phyloP scores from a whole-genome alignment of 1,140 invertebrate species.

The Drosophila nigrodunni region DNA sequence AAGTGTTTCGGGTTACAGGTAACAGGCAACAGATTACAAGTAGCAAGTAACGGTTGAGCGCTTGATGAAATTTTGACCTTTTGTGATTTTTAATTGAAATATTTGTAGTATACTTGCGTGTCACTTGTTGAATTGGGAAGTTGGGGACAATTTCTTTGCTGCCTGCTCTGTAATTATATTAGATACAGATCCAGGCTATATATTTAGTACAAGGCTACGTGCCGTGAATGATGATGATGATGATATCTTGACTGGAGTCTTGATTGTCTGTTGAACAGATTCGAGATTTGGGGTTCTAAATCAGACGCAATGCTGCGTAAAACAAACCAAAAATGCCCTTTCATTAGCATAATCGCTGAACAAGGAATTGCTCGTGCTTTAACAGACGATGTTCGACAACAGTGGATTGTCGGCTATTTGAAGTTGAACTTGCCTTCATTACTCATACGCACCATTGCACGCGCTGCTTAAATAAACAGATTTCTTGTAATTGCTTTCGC shows the following conservation, averaged over 20 bases:
- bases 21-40: too few species aligned
- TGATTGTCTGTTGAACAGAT: constrained; percentile 9
- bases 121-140: constrained; percentile 2
- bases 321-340: constrained; percentile 52
- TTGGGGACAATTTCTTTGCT: constrained; percentile 10
- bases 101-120: constrained; percentile 37
- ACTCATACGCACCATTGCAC: constrained; percentile 49
- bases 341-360: constrained; percentile 73
- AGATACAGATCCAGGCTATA: constrained; percentile 47
- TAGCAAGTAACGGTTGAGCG: not conserved
- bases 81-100: constrained; percentile 70
- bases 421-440: constrained; percentile 40
- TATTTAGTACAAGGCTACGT: constrained; percentile 49
- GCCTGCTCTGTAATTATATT: constrained; percentile 66
- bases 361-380: constrained; percentile 48
- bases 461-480: constrained; percentile 71
- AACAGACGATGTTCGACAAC: constrained; percentile 2
- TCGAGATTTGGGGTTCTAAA: constrained; percentile 23
- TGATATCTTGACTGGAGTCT: not conserved
- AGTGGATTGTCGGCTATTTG: constrained; percentile 11
- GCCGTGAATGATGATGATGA: constrained; percentile 41
- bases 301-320: constrained; percentile 41
- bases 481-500: constrained; percentile 75
- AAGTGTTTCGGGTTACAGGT: not conserved
- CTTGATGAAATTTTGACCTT: constrained; percentile 30